Conservation (phyloP, 2,888 invertebrate genomes). For the Ethmia dodecea region DNA sequence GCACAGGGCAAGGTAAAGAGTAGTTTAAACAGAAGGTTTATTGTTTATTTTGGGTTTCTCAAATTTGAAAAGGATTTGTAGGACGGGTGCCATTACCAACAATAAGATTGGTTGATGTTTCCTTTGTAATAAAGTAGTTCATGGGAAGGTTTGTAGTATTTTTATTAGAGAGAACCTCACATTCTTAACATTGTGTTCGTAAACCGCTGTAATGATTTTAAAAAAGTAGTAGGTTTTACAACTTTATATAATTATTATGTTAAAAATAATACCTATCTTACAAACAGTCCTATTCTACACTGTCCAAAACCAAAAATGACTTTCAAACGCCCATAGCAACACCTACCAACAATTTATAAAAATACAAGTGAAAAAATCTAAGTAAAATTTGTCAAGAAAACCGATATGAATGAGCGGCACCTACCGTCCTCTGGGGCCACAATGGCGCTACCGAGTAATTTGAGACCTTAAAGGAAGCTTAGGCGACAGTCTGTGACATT, state of each 20-base stretch:
- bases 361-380: conserved; percentile 30
- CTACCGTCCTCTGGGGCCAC: conserved; percentile 31
- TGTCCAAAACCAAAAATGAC: conserved; percentile 14
- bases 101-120: too few species aligned
- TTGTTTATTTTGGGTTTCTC: conserved; percentile 12
- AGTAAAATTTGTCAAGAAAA: conserved; percentile 41
- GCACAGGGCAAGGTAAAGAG: conserved; percentile 15
- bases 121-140: too few species aligned
- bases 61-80: conserved; percentile 1
- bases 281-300: too few species aligned
- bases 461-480: conserved; percentile 63
- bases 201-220: too few species aligned
- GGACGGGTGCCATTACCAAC: too few species aligned
- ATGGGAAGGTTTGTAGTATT: too few species aligned
- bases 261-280: too few species aligned
- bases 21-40: conserved; percentile 7
- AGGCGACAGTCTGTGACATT: conserved; percentile 63
- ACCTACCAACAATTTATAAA: conserved; percentile 47
- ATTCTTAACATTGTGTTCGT: too few species aligned
- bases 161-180: too few species aligned
- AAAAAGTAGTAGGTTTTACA: too few species aligned
- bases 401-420: conserved; percentile 49
- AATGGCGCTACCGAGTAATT: conserved; percentile 72
- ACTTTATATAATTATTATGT: too few species aligned
- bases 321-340: conserved; percentile 47